Conservation (phyloP, 2,113 vertebrate species). For the Prunella fulvescens region DNA sequence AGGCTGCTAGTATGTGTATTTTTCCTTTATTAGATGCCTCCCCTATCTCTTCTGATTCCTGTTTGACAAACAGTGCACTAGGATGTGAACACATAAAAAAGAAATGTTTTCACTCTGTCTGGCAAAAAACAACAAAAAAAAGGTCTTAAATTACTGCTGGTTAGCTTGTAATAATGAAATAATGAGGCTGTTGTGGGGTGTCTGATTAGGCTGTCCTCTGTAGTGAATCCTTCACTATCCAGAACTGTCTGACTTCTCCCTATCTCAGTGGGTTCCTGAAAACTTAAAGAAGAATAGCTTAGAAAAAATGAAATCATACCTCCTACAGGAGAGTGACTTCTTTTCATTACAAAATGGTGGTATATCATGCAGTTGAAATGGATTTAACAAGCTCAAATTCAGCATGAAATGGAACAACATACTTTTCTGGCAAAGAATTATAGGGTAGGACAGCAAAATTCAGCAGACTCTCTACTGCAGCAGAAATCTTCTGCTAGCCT, state of each 20-base stretch:
- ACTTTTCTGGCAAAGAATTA: not conserved
- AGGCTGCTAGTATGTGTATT: not conserved
- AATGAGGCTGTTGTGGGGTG: not conserved
- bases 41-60: not conserved
- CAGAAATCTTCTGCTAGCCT: not conserved
- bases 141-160: not conserved
- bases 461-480: not conserved
- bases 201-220: not conserved
- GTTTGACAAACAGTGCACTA: not conserved
- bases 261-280: not conserved
- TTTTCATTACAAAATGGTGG: not conserved
- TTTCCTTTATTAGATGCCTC: not conserved
- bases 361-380: not conserved
- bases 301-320: not conserved
- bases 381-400: not conserved
- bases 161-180: not conserved
- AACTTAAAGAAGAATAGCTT: not conserved
- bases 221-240: not conserved
- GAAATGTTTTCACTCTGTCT: not conserved
- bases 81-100: not conserved
- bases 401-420: not conserved
- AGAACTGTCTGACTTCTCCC: not conserved
- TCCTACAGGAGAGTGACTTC: not conserved
- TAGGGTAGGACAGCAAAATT: not conserved
- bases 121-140: not conserved